Evolutionary conservation across 2,113 vertebrate genomes (phyloP), one percentile per base, ranked within the genome.

Genomic region (Camelus bactrianus): DNA sequence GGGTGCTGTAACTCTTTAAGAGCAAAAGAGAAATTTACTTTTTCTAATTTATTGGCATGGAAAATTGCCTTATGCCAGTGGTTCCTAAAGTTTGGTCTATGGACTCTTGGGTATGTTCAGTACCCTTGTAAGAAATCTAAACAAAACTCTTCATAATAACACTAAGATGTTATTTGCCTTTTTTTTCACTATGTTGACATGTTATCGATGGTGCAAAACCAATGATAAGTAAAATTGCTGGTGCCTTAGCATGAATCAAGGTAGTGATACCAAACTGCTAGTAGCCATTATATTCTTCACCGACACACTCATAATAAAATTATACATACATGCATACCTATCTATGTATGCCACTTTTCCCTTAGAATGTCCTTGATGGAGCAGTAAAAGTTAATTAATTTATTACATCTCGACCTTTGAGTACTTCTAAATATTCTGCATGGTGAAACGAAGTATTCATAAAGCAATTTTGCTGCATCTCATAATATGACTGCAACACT

Each of bases 21-120:
- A 92, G 35, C 52, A 94, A 70, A 81, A 26, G 46, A 62, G 24
- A 69, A 84, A 80, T 35, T 60, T 12, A 46, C 38, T 35, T 69
- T 80, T 93, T 65, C 69, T 89, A 85, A 52, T 80, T 67, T 89
- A 69, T 86, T 85, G 24, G 81, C 30, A 65, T 81, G 32, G 30
- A 88, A 85, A 86, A 14, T 42, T 76, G 28, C n/a, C 58, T 80
- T 79, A 58, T 9, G 2, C 46, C 30, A 69, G 52, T 46, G 15
- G 56, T 85, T 92, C n/a, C 62, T 17, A 22, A 70, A 35, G 19
- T 52, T 72, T 79, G 38, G 17, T 67, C 12, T 28, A 12, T 2
- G 30, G 24, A 38, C 42, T 83, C 32, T 17, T 56, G 24, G 10
- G 6, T 70, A 28, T 35, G 13, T 10, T 12, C 14, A 80, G 64